Base-by-base conservation (phyloP, 2,113 vertebrate genomes). In the Reinhardtius hippoglossoides region DNA sequence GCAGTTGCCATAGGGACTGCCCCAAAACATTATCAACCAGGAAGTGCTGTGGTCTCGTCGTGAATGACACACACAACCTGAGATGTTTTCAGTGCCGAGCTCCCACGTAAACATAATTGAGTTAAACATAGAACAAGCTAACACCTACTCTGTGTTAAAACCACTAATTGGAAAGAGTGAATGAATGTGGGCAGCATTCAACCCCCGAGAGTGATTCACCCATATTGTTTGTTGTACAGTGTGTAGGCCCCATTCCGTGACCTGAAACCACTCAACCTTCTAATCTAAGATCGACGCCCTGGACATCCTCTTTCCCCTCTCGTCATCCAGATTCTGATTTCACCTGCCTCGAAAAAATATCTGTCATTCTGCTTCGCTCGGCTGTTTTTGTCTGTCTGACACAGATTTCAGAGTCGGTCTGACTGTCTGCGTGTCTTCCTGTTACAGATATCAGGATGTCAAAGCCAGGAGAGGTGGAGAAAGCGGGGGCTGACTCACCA, bases 391-490 rank as follows among this genome's bases (percentile, higher is more conserved):
- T 31, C 15, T 4, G 72, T 40, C 64, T 78, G 72, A 74, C 74
- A 54, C 74, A 74, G 57, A 63, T 63, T 78, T 42, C 40, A 71
- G 55, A 75, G 48, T 67, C 23, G 42, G 16, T 35, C 23, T 74
- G 56, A 77, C 65, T 70, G 35, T 83, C 21, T 56, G 5, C 55
- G 40, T 87, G 60, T 83, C 52, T 81, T 68, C 76, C 71, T 65
- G 64, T 75, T 60, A 5, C 77, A 95, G 94, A 95, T 85, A 94
- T 94, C 91, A 94, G 93, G 91, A 95, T 95, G 94, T 94, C 94
- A 81, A 95, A 95, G 92, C 85, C 93, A 87, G 86, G 79, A 80
- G 94, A 94, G 89, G 87, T 87, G 57, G 94, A 95, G 76, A 94
- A 95, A 89, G 79, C 89, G 16, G 93, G 91, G 71, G 93, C 91